Base-by-base conservation (phyloP, 2,888 invertebrate species). In the Agonopterix arenella region DNA sequence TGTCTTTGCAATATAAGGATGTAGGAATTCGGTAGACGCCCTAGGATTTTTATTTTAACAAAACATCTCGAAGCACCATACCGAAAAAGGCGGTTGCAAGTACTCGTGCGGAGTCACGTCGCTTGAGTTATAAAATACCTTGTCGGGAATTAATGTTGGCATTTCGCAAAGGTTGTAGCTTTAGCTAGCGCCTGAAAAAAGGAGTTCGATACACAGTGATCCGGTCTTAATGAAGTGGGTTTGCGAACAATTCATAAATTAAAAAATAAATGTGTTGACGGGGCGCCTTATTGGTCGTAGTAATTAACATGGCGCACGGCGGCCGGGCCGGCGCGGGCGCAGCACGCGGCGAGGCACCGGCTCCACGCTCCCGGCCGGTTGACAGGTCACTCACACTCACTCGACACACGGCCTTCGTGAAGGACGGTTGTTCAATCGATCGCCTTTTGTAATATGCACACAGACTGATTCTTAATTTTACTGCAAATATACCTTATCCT, bases 221-320 rank as follows among this genome's bases (percentile, higher is more conserved):
- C 68, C 61, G 60, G 61, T 59, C 70, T 76, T 77, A 81, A 78
- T 76, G 68, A 78, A 81, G 78, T 76, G 68, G 78, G 68, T 73
- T 72, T 72, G 70, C 67, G 70, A 69, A 66, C 68, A 68, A 79
- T 78, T 76, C 73, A 75, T 78, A 76, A 73, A 71, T 70, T 72
- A 28, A 66, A 79, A 78, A 80, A 75, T 70, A 76, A 78, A 73
- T 73, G 80, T 76, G 76, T 82, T 76, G 83, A 80, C 71, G 69
- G 74, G 70, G 74, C 78, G 73, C 78, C 79, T 82, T 86, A 85
- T 82, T 81, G 84, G 81, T 77, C 61, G 76, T 76, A 72, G 81
- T 84, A 86, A 88, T 88, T 88, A 84, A 80, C 74, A 76, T 77
- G 77, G 80, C 73, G 71, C 68, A 67, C 55, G 70, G 68, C 67